Percentiles rank a stretch among this genome's conserved stretches.
Conservation (phyloP, 2,797 vertebrate species). For the Enteromius mattozi region DNA sequence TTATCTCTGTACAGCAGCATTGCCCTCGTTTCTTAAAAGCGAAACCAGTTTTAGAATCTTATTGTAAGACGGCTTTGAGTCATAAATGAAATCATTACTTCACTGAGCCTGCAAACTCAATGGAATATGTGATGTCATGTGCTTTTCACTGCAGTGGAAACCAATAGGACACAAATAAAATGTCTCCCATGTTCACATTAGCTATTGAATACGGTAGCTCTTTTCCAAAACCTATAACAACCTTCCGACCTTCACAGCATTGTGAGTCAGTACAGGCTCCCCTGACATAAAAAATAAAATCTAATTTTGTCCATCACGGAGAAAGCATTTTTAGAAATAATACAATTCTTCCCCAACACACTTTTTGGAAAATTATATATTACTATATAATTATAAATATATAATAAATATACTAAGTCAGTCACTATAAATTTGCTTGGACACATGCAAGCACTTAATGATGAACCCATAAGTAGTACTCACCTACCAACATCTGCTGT, state of each 20-base stretch:
- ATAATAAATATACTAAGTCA: no score
- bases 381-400: no score
- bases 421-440: not conserved
- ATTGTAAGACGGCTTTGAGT: conserved; percentile 24
- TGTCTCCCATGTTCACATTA: not conserved
- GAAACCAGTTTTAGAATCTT: conserved; percentile 35
- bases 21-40: conserved; percentile 34
- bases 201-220: not conserved
- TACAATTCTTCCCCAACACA: not conserved
- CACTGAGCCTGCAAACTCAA: conserved; percentile 2
- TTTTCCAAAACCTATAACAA: conserved; percentile 16
- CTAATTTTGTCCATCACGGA: not conserved
- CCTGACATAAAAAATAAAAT: not conserved
- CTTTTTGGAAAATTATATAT: not conserved
- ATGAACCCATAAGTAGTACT: not conserved
- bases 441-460: not conserved
- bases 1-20: conserved; percentile 45
- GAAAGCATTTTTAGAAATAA: not conserved
- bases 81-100: conserved; percentile 45
- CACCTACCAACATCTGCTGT: not conserved
- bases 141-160: conserved; percentile 4
- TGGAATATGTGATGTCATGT: conserved; percentile 26
- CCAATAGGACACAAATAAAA: not conserved
- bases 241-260: not conserved
- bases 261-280: not conserved